Evolutionary conservation across 2,113 vertebrate species (phyloP), one percentile per base, ranked within the genome.

Genomic region (Macquaria australasica): DNA sequence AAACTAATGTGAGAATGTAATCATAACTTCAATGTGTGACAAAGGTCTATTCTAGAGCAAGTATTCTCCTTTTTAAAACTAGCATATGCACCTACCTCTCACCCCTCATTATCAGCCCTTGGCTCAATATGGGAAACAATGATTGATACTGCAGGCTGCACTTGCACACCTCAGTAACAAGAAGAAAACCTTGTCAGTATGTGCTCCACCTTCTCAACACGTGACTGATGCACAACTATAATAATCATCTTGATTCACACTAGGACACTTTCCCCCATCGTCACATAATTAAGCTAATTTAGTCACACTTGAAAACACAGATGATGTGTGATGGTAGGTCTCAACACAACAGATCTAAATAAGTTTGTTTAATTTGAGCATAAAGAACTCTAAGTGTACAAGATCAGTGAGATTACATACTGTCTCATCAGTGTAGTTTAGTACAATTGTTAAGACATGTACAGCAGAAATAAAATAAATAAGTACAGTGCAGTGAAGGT

Each of bases 381-480:
- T 79, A 87, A 81, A 85, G 74, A 86, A 89, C 60, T 85, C 63
- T 68, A 82, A 75, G 55, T 90, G 87, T 91, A 82, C 84, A 85
- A 83, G 72, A 82, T 85, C 73, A 79, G 69, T 89, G 63, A 83
- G 88, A 81, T 88, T 89, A 93, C 79, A 90, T 73, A 39, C 60
- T 59, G 81, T 84, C 82, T 85, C 66, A 70, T 89, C 81, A 82
- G 82, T 88, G 86, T 85, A 45, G 73, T 72, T 84, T 87, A 90
- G 84, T 85, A 92, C 59, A 82, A 75, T 78, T 84, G 59, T 88
- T 83, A 88, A 85, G 60, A 91, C 59, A 43, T 80, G 82, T 81
- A 88, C 86, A 91, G 88, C 87, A 91, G 82, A 86, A 87, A 87
- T 81, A 81, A 86, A 91, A 93, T 93, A 94, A 93, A 95, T 93